Base-by-base conservation (phyloP, 2,888 invertebrate genomes). In the Sisyra terminalis region DNA sequence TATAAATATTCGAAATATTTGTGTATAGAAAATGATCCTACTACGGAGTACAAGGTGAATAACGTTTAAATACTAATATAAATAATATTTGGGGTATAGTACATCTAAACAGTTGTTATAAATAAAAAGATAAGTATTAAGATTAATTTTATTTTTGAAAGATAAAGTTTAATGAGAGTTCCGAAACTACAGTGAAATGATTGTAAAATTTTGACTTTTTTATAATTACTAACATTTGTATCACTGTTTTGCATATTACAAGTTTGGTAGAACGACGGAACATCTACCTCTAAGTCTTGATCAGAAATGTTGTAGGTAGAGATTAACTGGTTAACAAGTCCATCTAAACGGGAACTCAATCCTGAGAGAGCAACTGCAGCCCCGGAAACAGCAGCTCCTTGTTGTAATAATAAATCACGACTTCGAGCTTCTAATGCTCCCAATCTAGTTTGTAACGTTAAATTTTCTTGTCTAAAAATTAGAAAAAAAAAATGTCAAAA, bases 251-350 rank as follows among this genome's bases (percentile, higher is more conserved):
- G 13, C 14, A 2, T 34, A 34, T 7, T 14, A 34, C 11, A 34
- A 14, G 14, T 14, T 35, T 41, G 32, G 3, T 15, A 34, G 13
- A 15, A 3, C 34, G 10, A 11, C 17, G 13, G 35, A 8, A 9
- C 13, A 49, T 49, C 53, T 56, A 77, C 83, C 66, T 83, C 80
- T 41, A 82, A 64, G 58, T 81, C 81, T 55, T 78, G 77, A 47
- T 72, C 71, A 6, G 85, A 82, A 57, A 86, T 81, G 51, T 69
- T 70, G 59, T 84, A 85, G 6, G 82, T 78, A 46, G 69, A 65
- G 44, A 78, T 73, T 46, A 85, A 67, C 53, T 81, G 79, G 52
- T 78, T 78, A 3, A 83, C 75, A 29, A 86, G 69, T 47, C 70
- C 72, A 50, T 78, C 77, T 40, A 86, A 66, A 39, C 85, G 69